A percentile compares a stretch with the other conserved stretches of the same genome.
Conservation (phyloP, 2,888 invertebrate genomes). For the Epistrophella euchroma region DNA sequence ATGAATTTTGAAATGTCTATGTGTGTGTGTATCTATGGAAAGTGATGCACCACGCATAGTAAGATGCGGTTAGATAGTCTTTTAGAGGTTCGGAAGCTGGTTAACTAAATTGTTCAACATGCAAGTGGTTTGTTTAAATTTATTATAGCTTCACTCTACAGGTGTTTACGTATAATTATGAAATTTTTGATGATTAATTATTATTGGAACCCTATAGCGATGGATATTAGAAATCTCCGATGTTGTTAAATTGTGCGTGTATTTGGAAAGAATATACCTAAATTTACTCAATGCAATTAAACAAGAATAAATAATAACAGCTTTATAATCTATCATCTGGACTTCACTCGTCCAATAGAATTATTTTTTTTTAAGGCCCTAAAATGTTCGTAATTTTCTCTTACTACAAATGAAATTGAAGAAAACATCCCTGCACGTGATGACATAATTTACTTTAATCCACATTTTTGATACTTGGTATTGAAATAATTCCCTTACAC, state of each 20-base stretch:
- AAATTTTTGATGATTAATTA: neutral
- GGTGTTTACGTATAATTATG: no score
- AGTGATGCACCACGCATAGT: neutral
- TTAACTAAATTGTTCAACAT: constrained; percentile 3
- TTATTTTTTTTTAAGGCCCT: no score
- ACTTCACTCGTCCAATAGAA: no score
- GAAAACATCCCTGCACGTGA: no score
- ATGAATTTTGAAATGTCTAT: neutral
- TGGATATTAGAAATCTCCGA: neutral
- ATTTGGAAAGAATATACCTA: neutral
- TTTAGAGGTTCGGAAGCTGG: constrained; percentile 13
- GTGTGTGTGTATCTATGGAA: neutral
- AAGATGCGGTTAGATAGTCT: neutral
- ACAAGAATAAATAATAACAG: no score
- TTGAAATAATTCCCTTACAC: no score
- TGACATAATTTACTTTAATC: no score
- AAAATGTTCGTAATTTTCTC: no score
- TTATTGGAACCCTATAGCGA: neutral
- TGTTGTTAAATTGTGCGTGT: neutral
- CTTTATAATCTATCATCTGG: no score
- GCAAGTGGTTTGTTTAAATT: neutral
- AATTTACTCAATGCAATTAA: neutral
- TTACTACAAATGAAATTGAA: no score
- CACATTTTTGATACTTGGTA: no score
- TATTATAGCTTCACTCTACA: constrained; percentile 5